phyloP scores from a whole-genome alignment of 2,888 invertebrate genomes.

The Danaus chrysippus region DNA sequence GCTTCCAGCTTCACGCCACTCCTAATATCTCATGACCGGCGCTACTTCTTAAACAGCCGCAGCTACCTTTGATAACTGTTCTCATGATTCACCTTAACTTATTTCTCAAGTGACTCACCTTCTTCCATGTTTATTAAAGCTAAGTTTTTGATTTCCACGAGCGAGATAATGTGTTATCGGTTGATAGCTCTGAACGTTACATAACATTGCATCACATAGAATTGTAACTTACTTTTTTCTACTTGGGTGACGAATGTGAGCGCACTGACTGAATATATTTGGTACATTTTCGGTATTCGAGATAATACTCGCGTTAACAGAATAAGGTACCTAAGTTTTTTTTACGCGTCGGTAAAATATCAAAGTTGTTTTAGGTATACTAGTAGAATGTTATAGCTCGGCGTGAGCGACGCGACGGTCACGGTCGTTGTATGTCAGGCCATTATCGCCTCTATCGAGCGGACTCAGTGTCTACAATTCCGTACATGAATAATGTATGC shows the following conservation, averaged over 20 bases:
- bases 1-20: slow-evolving; percentile 72
- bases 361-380: slow-evolving; percentile 58
- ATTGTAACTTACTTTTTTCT: slow-evolving; percentile 10
- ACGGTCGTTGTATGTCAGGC: slow-evolving; percentile 22
- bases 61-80: slow-evolving; percentile 12
- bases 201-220: slow-evolving; percentile 20
- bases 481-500: slow-evolving; percentile 20
- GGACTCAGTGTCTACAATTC: slow-evolving; percentile 26
- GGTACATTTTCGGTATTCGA: not conserved
- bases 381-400: slow-evolving; percentile 32
- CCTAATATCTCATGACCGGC: slow-evolving; percentile 70
- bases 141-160: too few relatives aligned
- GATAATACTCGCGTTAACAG: not conserved
- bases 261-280: not conserved
- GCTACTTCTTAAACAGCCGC: slow-evolving; percentile 52
- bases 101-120: too few relatives aligned
- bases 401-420: slow-evolving; percentile 24
- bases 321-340: slow-evolving; percentile 44
- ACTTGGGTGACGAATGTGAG: too few relatives aligned
- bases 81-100: not conserved
- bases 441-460: slow-evolving; percentile 25
- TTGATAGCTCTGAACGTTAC: slow-evolving; percentile 61
- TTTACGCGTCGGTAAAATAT: slow-evolving; percentile 60
- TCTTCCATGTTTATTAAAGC: too few relatives aligned
- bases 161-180: slow-evolving; percentile 51